These are phyloP conservation scores for Cydia fagiglandana DNA, from an alignment of 1,140 invertebrate genomes.

Conservation along the genomic window DNA sequence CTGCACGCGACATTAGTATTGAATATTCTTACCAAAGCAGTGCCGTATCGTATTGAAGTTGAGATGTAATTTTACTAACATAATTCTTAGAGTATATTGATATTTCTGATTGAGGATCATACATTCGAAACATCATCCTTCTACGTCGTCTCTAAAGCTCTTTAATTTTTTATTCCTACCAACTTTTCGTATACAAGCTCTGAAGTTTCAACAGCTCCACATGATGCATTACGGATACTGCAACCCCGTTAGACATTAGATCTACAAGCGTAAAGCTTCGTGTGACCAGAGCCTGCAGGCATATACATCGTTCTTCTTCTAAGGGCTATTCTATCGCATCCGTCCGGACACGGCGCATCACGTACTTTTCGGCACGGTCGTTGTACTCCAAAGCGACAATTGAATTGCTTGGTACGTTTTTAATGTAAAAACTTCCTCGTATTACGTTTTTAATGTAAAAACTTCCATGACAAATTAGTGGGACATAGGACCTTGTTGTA, in stretches of 20 bases:
- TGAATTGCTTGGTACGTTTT: neutral
- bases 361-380: slow-evolving; percentile 27
- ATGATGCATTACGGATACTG: slow-evolving; percentile 29
- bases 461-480: neutral
- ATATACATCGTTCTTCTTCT: neutral
- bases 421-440: neutral
- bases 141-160: too few species aligned
- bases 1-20: too few species aligned
- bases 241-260: slow-evolving; percentile 32
- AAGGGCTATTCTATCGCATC: slow-evolving; percentile 24
- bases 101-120: too few species aligned
- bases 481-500: neutral
- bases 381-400: slow-evolving; percentile 22
- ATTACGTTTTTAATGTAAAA: neutral
- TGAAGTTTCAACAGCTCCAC: neutral
- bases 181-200: too few species aligned
- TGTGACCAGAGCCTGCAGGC: neutral
- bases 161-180: too few species aligned
- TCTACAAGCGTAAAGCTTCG: neutral
- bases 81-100: too few species aligned
- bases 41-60: too few species aligned
- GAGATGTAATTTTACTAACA: too few species aligned
- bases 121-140: too few species aligned
- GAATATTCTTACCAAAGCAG: too few species aligned
- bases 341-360: slow-evolving; percentile 28